Base-by-base conservation (phyloP, 2,888 invertebrate genomes). In the Nemotelus pantherinus region DNA sequence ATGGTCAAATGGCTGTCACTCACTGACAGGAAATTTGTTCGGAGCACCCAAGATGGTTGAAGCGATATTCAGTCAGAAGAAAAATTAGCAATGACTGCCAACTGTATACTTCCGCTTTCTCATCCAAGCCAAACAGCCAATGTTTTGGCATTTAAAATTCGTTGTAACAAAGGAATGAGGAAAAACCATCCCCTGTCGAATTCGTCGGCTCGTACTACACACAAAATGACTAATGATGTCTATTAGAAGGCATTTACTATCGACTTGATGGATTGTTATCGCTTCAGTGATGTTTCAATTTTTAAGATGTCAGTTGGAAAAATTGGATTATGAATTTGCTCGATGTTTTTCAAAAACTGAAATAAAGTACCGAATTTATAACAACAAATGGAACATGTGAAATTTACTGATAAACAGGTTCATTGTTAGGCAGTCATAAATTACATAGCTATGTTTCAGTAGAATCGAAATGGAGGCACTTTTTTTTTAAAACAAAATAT, bases 271-370 rank as follows among this genome's bases (percentile, higher is more conserved):
- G 74, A 74, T 74, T 74, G 74, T 74, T 74, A 60, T 63, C 63
- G 74, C 57, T 60, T 74, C 74, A 74, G 74, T 74, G 74, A 74
- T 74, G 74, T 74, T 74, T 74, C 74, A 74, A 74, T 74, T 74
- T 74, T 74, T 74, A 74, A 74, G 74, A 47, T 74, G 74, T 74
- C 74, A 74, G 74, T 63, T 50, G 43, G 58, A 43, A 9, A 70
- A 63, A 74, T 60, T 60, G 60, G 25, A 48, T 74, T 74, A 60
- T 74, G 74, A 63, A 74, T 63, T 74, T 74, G 60, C 25, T 58
- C 25, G 72, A 41, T 70, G 43, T 39, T 55, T 70, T n/a, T 3
- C 10, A 2, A 58, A 72, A 72, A 47, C 39, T 41, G 44, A 74
- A 60, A 74, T 74, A 44, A 47, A 60, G 63, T 74, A 60, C 39